Conservation (phyloP, 2,888 invertebrate genomes). For the Cheilosia scutellata region DNA sequence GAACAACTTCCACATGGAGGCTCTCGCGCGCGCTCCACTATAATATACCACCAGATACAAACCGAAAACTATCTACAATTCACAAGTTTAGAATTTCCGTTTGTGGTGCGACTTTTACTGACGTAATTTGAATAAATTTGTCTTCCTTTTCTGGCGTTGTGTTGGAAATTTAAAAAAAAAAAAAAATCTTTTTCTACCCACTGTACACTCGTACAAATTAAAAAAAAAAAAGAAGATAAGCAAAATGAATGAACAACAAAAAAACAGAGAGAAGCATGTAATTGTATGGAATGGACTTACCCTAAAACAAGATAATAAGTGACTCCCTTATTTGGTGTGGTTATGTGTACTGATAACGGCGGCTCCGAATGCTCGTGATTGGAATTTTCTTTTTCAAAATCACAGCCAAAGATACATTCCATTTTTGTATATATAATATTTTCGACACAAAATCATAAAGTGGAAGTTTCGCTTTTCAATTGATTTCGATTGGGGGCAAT, state of each 20-base stretch:
- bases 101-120: conserved; percentile 47
- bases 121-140: conserved; percentile 70
- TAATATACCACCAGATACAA: not conserved
- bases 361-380: conserved; percentile 30
- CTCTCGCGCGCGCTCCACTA: not conserved
- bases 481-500: conserved; percentile 81
- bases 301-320: conserved; percentile 58
- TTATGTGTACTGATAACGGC: conserved; percentile 62
- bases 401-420: conserved; percentile 44
- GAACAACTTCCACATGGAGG: conserved; percentile 51
- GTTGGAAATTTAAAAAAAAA: conserved; percentile 1
- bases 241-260: not conserved
- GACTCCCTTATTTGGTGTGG: conserved; percentile 50
- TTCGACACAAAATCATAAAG: conserved; percentile 48
- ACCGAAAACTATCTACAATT: conserved; percentile 8
- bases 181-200: not conserved
- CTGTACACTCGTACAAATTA: not conserved
- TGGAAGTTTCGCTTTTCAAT: conserved; percentile 76
- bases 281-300: conserved; percentile 58
- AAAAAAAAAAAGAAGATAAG: conserved; percentile 37
- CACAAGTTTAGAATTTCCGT: conserved; percentile 67
- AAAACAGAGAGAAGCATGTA: conserved; percentile 14
- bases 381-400: conserved; percentile 33
- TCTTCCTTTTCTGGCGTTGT: conserved; percentile 18
- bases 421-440: conserved; percentile 38